Percentiles rank a stretch among this genome's conserved stretches.
phyloP scores from a whole-genome alignment of 2,888 invertebrate species.

The Microctonus hyperodae region DNA sequence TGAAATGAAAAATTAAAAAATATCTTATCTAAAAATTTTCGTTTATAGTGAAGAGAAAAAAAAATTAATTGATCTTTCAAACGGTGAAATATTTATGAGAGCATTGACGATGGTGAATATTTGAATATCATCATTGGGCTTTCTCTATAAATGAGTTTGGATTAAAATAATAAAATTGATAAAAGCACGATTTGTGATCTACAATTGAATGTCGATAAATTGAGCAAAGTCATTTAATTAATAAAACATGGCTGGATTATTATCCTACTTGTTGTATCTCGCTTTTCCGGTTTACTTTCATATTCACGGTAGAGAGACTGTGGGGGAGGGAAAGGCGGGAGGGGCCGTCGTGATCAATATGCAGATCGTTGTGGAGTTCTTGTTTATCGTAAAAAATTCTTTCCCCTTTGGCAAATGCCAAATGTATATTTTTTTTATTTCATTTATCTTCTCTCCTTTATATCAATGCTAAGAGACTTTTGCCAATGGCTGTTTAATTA shows the following conservation, averaged over 20 bases:
- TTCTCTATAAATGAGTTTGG: neutral
- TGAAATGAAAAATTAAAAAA: neutral
- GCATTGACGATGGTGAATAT: neutral
- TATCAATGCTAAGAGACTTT: conserved; percentile 8
- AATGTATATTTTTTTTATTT: conserved; percentile 11
- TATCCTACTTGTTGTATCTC: conserved; percentile 2
- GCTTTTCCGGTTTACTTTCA: conserved; percentile 35
- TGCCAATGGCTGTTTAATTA: conserved; percentile 36
- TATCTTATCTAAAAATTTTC: neutral
- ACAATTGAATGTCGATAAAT: conserved; percentile 24
- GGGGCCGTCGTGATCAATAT: conserved; percentile 13
- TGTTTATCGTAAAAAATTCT: conserved; percentile 14
- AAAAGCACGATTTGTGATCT: neutral
- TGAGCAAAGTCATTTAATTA: conserved; percentile 13
- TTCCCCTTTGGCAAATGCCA: conserved; percentile 12
- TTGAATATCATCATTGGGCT: neutral
- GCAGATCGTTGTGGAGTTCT: conserved; percentile 17
- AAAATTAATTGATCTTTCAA: neutral
- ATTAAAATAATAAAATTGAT: neutral
- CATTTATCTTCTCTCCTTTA: neutral
- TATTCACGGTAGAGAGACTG: conserved; percentile 30
- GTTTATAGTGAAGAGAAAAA: too few relatives aligned
- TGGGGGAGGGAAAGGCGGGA: too few relatives aligned
- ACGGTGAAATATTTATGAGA: conserved; percentile 8
- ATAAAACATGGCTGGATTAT: conserved; percentile 4